Percentiles rank a stretch among this genome's conserved stretches.
Evolutionary conservation across 2,113 vertebrate species (phyloP).

Genomic region (Todiramphus saurophagus): DNA sequence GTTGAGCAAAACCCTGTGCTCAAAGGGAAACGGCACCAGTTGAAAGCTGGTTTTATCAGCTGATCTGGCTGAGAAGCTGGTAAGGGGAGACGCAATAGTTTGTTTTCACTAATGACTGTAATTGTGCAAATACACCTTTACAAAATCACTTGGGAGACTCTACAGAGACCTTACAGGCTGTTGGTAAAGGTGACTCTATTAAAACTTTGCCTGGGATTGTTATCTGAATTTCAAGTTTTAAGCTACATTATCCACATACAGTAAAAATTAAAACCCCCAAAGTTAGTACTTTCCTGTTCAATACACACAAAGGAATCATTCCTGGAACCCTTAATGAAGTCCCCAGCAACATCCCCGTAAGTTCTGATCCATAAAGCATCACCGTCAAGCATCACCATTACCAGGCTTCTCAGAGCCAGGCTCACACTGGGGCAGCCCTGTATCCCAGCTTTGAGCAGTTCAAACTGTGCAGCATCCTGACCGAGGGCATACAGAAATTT

Average conservation of each 20-base stretch:
- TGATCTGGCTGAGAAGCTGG: background rate
- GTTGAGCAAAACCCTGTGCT: rapidly evolving
- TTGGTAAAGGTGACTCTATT: background rate
- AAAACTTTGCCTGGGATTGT: background rate
- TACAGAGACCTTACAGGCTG: background rate
- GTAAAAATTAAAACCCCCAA: background rate
- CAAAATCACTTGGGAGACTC: background rate
- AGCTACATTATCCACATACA: rapidly evolving
- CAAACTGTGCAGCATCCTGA: background rate
- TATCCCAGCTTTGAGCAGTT: background rate
- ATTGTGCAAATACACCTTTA: background rate
- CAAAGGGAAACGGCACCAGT: background rate
- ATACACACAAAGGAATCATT: background rate
- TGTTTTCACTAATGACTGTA: background rate
- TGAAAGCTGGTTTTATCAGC: background rate
- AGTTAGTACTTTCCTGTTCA: background rate
- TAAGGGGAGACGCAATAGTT: background rate
- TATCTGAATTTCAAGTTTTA: background rate
- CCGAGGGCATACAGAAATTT: background rate
- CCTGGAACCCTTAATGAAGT: background rate
- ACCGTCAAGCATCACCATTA: background rate
- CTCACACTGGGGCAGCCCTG: background rate
- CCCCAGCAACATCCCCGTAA: background rate
- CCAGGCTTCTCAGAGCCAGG: background rate
- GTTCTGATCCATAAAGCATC: background rate